A percentile compares a stretch with the other conserved stretches of the same genome.
Evolutionary conservation across 2,113 vertebrate species (phyloP).

Genomic region (Fukomys damarensis): DNA sequence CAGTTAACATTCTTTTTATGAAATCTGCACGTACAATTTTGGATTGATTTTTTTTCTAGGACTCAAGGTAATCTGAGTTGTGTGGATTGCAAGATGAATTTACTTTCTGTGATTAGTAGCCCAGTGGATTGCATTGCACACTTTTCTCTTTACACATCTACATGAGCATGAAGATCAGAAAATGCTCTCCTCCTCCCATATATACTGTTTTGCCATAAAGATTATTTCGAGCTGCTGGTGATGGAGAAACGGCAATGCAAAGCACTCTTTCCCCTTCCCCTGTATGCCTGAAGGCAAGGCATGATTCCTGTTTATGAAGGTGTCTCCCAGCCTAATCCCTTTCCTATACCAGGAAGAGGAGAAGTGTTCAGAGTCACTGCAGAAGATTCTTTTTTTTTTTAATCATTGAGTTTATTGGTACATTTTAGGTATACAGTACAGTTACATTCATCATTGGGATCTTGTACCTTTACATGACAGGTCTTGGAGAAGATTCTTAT

Average conservation of each 20-base stretch:
- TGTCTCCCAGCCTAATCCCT: neutral
- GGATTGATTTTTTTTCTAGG: conserved; percentile 21
- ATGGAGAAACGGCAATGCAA: neutral
- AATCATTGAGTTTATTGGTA: too few relatives aligned
- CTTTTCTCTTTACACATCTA: neutral
- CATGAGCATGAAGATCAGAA: neutral
- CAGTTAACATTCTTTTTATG: conserved; percentile 6
- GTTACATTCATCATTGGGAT: too few relatives aligned
- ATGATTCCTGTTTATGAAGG: neutral
- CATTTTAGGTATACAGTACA: too few relatives aligned
- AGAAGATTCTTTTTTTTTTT: neutral
- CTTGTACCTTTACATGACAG: too few relatives aligned
- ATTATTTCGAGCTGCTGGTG: neutral
- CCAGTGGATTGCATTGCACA: neutral
- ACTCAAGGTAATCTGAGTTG: neutral
- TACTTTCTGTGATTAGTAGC: neutral
- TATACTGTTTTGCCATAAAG: neutral
- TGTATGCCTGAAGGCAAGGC: neutral
- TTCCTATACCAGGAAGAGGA: neutral
- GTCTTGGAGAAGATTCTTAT: neutral
- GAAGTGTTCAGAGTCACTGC: neutral
- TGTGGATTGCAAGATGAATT: conserved; percentile 1
- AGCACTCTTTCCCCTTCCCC: neutral
- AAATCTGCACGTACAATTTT: conserved; percentile 15
- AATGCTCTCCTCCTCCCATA: neutral